Base-by-base conservation (phyloP, 2,888 invertebrate genomes). In the Drymonia ruficornis region DNA sequence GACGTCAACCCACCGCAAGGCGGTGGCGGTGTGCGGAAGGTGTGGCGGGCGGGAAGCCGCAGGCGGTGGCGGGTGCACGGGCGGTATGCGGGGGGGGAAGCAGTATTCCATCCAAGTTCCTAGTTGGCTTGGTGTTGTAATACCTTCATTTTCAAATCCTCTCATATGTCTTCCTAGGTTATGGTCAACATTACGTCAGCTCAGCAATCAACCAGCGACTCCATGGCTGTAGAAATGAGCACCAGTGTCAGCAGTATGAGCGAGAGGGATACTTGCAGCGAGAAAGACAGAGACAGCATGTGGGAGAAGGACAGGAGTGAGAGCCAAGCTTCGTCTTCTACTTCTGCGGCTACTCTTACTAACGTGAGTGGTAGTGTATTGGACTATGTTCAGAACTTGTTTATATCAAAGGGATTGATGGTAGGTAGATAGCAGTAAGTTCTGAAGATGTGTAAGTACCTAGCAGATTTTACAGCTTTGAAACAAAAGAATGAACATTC, bases 331-430 rank as follows among this genome's bases (percentile, higher is more conserved):
- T 90, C 90, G 11, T 90, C 93, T 43, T 93, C 94, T 55, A 93
- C 90, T 58, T 94, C 93, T 49, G 94, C 93, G 56, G 93, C 93
- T 45, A 95, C 94, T 28, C 84, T 95, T 60, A 95, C 95, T 55
- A 95, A 95, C 86, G 95, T 95, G 86, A 93, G 94, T 92, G 67
- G 64, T 66, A 60, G 56, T 53, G 2, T 31, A 11, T 31, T 11
- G 11, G 9, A 31, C 31, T 9, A 31, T 31, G 31, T 31, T 31
- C 3, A 31, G 11, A 31, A 12, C 1, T 31, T 40, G 7, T 16
- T 15, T 15, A 23, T 23, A 7, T n/a, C n/a, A n/a, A n/a, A n/a
- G n/a, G n/a, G n/a, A n/a, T 23, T 23, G 23, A 23, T 0, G 23
- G 23, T 34, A 29, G 36, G 11, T 45, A 43, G 45, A 49, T 54